Conservation (phyloP, 2,797 vertebrate genomes). For the Spea hammondii region DNA sequence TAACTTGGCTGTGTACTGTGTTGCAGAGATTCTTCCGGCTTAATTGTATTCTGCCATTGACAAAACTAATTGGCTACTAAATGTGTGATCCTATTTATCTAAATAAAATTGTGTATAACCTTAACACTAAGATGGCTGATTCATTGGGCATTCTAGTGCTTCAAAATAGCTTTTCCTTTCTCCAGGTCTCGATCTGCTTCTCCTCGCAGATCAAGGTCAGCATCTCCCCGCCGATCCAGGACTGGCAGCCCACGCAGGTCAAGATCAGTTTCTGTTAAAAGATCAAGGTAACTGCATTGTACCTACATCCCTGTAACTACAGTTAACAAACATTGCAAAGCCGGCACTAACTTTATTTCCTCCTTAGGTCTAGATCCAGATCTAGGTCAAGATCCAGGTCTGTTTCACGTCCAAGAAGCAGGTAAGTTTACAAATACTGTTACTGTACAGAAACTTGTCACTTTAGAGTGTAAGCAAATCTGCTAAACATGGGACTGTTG, state of each 20-base stretch:
- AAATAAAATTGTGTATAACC: too few relatives aligned
- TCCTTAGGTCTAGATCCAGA: conserved; percentile 70
- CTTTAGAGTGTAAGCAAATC: too few relatives aligned
- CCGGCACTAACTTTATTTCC: neutral
- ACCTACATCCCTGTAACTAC: too few relatives aligned
- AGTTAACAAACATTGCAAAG: too few relatives aligned
- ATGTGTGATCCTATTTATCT: neutral
- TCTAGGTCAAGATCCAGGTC: conserved; percentile 77
- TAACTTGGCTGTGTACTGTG: too few relatives aligned
- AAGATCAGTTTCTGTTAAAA: conserved; percentile 75
- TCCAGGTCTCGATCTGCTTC: conserved; percentile 79
- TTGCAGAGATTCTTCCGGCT: too few relatives aligned
- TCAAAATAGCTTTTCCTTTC: neutral
- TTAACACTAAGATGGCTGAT: neutral
- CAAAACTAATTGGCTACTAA: neutral
- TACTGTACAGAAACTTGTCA: too few relatives aligned
- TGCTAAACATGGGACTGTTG: too few relatives aligned
- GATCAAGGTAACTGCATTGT: conserved; percentile 72
- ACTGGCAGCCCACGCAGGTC: conserved; percentile 71
- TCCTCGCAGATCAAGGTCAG: conserved; percentile 72
- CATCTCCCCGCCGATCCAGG: conserved; percentile 76
- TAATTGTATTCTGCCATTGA: neutral
- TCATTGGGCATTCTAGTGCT: neutral
- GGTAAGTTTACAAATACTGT: conserved; percentile 60
- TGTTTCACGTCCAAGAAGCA: conserved; percentile 76